Percentiles rank a stretch among this genome's conserved stretches.
phyloP scores from a whole-genome alignment of 2,888 invertebrate species.

The Lumbricus terrestris region DNA sequence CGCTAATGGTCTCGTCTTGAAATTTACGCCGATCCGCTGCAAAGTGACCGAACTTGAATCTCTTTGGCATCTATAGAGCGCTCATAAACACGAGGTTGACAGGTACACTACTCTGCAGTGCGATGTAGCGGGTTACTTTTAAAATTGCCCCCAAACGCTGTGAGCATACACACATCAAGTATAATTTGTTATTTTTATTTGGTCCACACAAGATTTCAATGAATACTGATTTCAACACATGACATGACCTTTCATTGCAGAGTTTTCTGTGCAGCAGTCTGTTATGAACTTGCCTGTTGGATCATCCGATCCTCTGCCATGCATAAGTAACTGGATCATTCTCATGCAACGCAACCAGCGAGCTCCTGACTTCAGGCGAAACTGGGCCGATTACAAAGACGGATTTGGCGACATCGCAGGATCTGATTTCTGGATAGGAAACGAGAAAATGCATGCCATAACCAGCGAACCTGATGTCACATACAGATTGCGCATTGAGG shows the following conservation, averaged over 20 bases:
- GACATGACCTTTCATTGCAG: neutral
- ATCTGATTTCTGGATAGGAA: neutral
- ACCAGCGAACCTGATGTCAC: neutral
- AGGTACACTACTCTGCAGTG: no score
- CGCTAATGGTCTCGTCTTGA: no score
- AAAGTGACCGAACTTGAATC: no score
- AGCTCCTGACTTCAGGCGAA: neutral
- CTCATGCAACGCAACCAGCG: neutral
- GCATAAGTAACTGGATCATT: slow-evolving; percentile 5
- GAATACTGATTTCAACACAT: neutral
- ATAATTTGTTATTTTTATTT: neutral
- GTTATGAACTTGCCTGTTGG: neutral
- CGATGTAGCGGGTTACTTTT: no score
- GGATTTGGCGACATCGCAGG: neutral
- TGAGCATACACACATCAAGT: no score
- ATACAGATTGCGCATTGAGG: neutral
- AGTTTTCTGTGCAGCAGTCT: neutral
- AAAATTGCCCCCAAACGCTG: no score
- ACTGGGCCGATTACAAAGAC: neutral
- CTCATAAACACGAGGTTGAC: no score
- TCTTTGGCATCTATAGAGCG: no score
- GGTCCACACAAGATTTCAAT: neutral
- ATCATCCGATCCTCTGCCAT: neutral
- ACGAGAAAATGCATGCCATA: neutral
- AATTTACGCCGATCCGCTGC: no score